A percentile compares a stretch with the other conserved stretches of the same genome.
Conservation (phyloP, 2,797 vertebrate genomes). For the Spea hammondii region DNA sequence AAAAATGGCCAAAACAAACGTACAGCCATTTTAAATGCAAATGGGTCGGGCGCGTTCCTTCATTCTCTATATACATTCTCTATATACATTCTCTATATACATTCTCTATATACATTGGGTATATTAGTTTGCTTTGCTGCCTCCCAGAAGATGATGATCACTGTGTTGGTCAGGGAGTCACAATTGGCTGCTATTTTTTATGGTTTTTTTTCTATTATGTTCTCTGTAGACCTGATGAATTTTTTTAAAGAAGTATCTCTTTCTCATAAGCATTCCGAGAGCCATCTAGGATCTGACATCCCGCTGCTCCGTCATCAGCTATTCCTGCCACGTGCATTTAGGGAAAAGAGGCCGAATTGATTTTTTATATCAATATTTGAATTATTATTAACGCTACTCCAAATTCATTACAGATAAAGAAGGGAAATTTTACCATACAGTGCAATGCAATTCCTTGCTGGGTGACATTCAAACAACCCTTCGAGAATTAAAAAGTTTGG, state of each 20-base stretch:
- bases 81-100: too few species aligned
- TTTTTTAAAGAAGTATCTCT: too few species aligned
- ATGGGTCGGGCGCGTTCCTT: too few species aligned
- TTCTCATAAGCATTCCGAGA: background rate
- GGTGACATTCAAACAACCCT: background rate
- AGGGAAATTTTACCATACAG: background rate
- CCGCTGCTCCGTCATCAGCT: background rate
- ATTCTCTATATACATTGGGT: too few species aligned
- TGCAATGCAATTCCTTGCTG: background rate
- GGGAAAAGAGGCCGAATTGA: slow-evolving; percentile 31
- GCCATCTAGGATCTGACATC: too few species aligned
- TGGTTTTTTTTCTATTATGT: too few species aligned
- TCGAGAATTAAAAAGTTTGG: too few species aligned
- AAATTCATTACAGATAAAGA: slow-evolving; percentile 31
- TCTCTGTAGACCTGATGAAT: too few species aligned
- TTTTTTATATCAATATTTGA: slow-evolving; percentile 28
- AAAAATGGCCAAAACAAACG: too few species aligned
- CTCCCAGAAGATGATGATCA: background rate
- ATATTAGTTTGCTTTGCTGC: background rate
- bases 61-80: too few species aligned
- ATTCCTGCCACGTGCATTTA: slow-evolving; percentile 2
- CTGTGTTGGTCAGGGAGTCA: background rate
- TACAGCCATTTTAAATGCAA: too few species aligned
- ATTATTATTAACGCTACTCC: slow-evolving; percentile 18
- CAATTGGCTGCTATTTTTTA: too few species aligned